Base-by-base conservation (phyloP, 2,888 invertebrate species). In the Xanthorhoe spadicearia region DNA sequence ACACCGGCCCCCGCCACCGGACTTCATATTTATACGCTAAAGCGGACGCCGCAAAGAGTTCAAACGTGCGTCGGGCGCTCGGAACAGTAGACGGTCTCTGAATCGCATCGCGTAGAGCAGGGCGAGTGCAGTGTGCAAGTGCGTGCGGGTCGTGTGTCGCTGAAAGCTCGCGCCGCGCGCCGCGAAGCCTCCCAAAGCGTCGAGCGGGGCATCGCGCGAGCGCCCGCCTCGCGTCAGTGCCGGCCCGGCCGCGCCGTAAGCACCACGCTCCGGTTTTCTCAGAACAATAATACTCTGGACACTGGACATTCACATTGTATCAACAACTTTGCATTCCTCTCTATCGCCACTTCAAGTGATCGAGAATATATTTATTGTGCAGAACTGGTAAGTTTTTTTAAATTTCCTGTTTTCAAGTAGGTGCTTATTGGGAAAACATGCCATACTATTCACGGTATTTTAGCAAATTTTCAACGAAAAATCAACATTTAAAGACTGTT, bases 61-160 rank as follows among this genome's bases (percentile, higher is more conserved):
- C 92, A 93, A 92, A 92, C 92, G 93, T 88, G 87, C 86, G 90
- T 85, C 89, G 88, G 88, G 88, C 92, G 92, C 85, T 88, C 90
- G 81, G 85, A 84, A 91, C 92, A 90, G 91, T 90, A 91, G 92
- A 92, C 92, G 92, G 83, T 89, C 88, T 85, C 88, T 88, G 89
- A 88, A 88, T 88, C 90, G 89, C 88, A 88, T 84, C 88, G 89
- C 87, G 90, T 89, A 88, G 86, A 87, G 87, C 85, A 87, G 87
- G 90, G 89, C 90, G 90, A 91, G 92, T 92, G 92, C 92, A 92
- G 92, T 92, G 93, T 92, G 92, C 92, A 92, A 74, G 92, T 91
- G 92, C 91, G 91, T 90, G 87, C 87, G 87, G 88, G 83, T 87
- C 87, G 85, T 88, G 90, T 90, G 88, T 88, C 83, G 89, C 92